Percentiles rank a stretch among this genome's conserved stretches.
Conservation (phyloP, 2,888 invertebrate genomes). For the Platycheirus rosarum region DNA sequence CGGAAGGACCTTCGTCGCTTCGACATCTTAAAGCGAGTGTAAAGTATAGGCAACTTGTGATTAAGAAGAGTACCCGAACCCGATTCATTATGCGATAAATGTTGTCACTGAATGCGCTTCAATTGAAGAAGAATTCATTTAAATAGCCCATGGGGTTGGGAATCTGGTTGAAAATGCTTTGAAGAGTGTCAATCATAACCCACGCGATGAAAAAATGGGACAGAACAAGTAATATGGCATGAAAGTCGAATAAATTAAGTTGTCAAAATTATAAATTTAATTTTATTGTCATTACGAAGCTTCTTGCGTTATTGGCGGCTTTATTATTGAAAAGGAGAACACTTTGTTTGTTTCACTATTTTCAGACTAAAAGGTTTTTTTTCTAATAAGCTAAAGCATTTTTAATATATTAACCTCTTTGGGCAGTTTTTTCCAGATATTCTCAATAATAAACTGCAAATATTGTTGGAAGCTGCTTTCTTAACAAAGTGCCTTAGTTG, state of each 20-base stretch:
- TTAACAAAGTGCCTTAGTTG: no score
- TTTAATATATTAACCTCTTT: no score
- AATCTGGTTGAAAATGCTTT: neutral
- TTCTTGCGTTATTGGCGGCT: no score
- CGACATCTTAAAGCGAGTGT: conserved; percentile 84
- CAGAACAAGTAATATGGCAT: neutral
- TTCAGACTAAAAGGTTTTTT: no score
- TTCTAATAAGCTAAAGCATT: no score
- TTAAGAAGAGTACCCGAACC: neutral
- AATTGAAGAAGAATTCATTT: conserved; percentile 6
- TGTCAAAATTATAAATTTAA: neutral
- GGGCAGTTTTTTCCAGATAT: no score
- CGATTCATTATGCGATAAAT: conserved; percentile 18
- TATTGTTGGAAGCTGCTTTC: no score
- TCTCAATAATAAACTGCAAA: no score
- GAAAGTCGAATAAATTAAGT: neutral
- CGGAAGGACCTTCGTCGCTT: conserved; percentile 85
- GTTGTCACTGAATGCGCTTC: neutral
- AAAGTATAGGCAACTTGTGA: conserved; percentile 2
- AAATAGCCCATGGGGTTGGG: neutral
- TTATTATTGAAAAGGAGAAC: no score
- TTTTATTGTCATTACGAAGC: no score
- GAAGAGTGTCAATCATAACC: conserved; percentile 29
- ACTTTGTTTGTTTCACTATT: no score
- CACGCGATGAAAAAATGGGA: conserved; percentile 12